These are phyloP conservation scores for Tetramorium alpestre DNA, from an alignment of 1,140 invertebrate species.

Conservation along the genomic window DNA sequence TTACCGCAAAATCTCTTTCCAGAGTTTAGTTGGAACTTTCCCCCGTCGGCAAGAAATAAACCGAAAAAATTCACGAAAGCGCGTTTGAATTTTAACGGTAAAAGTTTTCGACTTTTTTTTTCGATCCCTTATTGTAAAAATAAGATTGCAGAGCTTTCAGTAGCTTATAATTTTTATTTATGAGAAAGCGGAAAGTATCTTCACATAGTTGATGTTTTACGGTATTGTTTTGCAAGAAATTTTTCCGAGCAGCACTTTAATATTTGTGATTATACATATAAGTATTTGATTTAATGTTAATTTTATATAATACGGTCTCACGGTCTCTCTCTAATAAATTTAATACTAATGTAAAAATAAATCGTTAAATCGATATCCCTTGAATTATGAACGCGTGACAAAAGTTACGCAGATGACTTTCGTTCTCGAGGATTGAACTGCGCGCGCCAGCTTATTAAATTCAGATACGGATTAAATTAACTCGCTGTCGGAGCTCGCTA, in stretches of 20 bases:
- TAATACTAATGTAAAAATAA: neutral
- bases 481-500: constrained; percentile 4
- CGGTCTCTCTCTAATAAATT: neutral
- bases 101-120: constrained; percentile 65
- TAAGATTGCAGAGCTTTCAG: neutral
- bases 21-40: constrained; percentile 64
- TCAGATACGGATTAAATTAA: constrained; percentile 50
- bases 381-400: neutral
- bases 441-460: constrained; percentile 42
- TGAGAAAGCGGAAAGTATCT: neutral
- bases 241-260: neutral
- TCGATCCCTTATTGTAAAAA: constrained; percentile 15
- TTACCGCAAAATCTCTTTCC: constrained; percentile 50
- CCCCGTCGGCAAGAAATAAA: constrained; percentile 42
- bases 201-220: neutral
- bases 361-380: neutral
- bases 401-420: neutral
- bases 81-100: constrained; percentile 69
- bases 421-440: neutral
- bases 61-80: constrained; percentile 44
- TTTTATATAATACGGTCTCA: neutral
- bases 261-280: neutral
- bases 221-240: neutral
- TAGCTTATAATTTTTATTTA: constrained; percentile 23
- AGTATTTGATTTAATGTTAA: no score